These are phyloP conservation scores for Catharus fuscescens DNA, from an alignment of 2,113 vertebrate species.

Conservation along the genomic window DNA sequence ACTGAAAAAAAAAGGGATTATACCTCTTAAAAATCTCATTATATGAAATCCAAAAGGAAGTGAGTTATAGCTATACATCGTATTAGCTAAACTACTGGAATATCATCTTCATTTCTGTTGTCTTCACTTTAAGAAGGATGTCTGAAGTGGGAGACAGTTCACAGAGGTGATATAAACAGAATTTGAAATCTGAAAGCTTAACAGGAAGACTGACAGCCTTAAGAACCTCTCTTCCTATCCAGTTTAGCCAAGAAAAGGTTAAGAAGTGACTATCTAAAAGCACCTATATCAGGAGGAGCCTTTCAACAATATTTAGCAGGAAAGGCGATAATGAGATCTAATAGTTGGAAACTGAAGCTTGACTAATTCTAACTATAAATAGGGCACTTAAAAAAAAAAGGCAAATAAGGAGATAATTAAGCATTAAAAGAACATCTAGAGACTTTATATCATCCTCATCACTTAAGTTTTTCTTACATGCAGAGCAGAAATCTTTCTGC, in stretches of 20 bases:
- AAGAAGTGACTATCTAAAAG: constrained; percentile 40
- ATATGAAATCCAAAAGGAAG: background rate
- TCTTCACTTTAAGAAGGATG: background rate
- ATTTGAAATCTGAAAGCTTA: background rate
- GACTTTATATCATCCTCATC: background rate
- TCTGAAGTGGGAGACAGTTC: background rate
- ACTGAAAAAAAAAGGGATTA: background rate
- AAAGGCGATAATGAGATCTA: constrained; percentile 64
- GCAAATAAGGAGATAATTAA: constrained; percentile 62
- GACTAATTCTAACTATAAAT: constrained; percentile 69
- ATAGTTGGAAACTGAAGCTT: constrained; percentile 63
- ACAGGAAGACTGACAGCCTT: background rate
- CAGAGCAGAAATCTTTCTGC: background rate
- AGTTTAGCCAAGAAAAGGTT: constrained; percentile 52
- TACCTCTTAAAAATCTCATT: background rate
- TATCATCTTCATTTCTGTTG: background rate
- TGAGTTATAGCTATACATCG: background rate
- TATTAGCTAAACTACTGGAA: background rate
- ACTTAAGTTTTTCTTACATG: background rate
- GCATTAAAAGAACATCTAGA: constrained; percentile 42
- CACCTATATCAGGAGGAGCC: constrained; percentile 49
- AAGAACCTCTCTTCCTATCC: background rate
- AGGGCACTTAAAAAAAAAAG: constrained; percentile 46
- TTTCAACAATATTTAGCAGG: constrained; percentile 63
- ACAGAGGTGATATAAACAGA: background rate